Evolutionary conservation across 1,140 invertebrate genomes (phyloP), one percentile per base, ranked within the genome.

Genomic region (Aleiodes sp.): DNA sequence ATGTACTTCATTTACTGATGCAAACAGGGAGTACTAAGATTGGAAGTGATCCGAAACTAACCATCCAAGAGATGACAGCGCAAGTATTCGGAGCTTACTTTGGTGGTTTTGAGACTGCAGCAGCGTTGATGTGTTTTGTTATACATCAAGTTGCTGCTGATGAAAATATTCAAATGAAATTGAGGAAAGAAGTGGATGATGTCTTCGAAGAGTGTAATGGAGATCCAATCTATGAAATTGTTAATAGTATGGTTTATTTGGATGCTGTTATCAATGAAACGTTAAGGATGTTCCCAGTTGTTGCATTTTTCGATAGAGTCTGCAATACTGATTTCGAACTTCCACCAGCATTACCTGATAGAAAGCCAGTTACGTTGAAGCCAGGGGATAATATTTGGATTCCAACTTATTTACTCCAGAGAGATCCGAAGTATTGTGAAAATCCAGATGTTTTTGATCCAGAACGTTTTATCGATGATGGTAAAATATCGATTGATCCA

Each of bases 361-460:
- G 6, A 33, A 10, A 60, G 4, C 28, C 67, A 12, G 16, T 69
- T 4, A n/a, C 16, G 19, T 7, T 65, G 14, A 43, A 65, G 31
- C 63, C 63, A 12, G 63, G 63, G 8, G 56, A 33, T 73, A 43
- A 3, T 21, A 46, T 75, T 28, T 73, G 65, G 35, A 75, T 88
- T 19, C 83, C 87, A 0, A 71, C 80, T 4, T 79, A 78, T 68
- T 79, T 78, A 3, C 73, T 90, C 71, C 88, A 91, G 14, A 19
- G 24, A 12, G 86, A 89, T 78, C 82, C 85, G 1, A 74, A 87
- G 33, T 81, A 86, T 65, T 92, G 83, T 73, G 86, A 88, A 4
- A 82, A 91, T 57, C 89, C 90, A 2, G 83, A 89, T 4, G 75
- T 71, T n/a, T 91, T 86, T 68, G 46, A 82, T 63, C 87, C 87